Base-by-base conservation (phyloP, 2,888 invertebrate genomes). In the Nasonia oneida region DNA sequence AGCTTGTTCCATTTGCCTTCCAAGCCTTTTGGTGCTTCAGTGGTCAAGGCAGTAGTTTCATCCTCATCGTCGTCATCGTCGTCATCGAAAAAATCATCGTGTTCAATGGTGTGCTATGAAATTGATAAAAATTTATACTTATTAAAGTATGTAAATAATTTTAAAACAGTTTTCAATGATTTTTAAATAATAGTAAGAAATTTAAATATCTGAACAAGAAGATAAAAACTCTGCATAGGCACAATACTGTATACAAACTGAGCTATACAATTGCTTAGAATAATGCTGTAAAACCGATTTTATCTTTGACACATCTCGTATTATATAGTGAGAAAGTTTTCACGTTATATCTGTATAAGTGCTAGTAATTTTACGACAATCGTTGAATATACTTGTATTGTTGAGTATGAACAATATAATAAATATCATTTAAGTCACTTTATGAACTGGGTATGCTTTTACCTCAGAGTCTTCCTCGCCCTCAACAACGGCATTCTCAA, bases 1-100 rank as follows among this genome's bases (percentile, higher is more conserved):
- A 82, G 18, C 53, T 83, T 83, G 14, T 39, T 42, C 61, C 74
- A 61, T 47, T 29, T 64, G 18, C 57, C 15, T 29, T 71, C 18
- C 6, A 14, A 29, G 2, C 15, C 33, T 29, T 42, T 42, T 6
- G 78, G 71, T n/a, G 71, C 53, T 71, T 53, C 29, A 2, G 79
- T 80, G 12, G 33, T 1, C 37, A 37, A 10, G 18, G 29, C 14
- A 3, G n/a, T 42, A 1, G 12, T 8, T 6, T 53, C 57, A 15
- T 73, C 73, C 6, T 71, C 71, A 4, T 33, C 18, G n/a, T 12
- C 37, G 0, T 33, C 70, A 15, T 18, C 37, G 18, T 71, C n/a
- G 71, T 71, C 67, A 67, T 14, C n/a, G 15, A 42, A 71, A 10
- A 71, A n/a, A 8, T 39, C 71, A 2, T 29, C 29, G 29, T 29